phyloP scores from a whole-genome alignment of 2,888 invertebrate species.

The Rutpela maculata region DNA sequence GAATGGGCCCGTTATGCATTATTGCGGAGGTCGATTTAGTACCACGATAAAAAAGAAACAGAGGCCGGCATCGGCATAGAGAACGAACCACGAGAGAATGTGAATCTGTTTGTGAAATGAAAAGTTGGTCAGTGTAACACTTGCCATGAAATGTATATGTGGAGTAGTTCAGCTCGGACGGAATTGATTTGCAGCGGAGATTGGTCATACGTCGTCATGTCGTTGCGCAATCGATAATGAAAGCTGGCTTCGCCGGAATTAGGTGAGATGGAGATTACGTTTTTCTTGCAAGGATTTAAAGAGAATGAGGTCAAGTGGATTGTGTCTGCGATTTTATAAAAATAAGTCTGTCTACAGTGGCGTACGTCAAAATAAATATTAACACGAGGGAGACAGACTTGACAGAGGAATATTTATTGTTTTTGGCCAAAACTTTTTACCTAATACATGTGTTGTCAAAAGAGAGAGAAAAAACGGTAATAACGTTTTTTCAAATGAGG shows the following conservation, averaged over 20 bases:
- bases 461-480: too few relatives aligned
- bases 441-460: too few relatives aligned
- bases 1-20: conserved; percentile 21
- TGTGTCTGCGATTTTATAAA: not conserved
- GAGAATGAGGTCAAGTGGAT: not conserved
- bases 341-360: not conserved
- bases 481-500: too few relatives aligned
- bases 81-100: conserved; percentile 49
- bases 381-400: too few relatives aligned
- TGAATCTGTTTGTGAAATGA: conserved; percentile 56
- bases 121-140: conserved; percentile 59
- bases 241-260: conserved; percentile 22
- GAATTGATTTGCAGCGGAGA: conserved; percentile 39
- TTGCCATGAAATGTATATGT: conserved; percentile 48
- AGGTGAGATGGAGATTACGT: conserved; percentile 11
- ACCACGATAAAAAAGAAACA: conserved; percentile 31
- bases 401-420: too few relatives aligned
- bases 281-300: not conserved
- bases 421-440: too few relatives aligned
- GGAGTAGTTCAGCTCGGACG: conserved; percentile 22
- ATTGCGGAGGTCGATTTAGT: conserved; percentile 26
- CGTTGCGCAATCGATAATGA: conserved; percentile 36
- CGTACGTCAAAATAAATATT: too few relatives aligned
- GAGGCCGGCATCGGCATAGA: conserved; percentile 27
- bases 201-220: conserved; percentile 9